A percentile compares a stretch with the other conserved stretches of the same genome.
Evolutionary conservation across 1,140 invertebrate species (phyloP).

Genomic region (Zaprionus kolodkinae): DNA sequence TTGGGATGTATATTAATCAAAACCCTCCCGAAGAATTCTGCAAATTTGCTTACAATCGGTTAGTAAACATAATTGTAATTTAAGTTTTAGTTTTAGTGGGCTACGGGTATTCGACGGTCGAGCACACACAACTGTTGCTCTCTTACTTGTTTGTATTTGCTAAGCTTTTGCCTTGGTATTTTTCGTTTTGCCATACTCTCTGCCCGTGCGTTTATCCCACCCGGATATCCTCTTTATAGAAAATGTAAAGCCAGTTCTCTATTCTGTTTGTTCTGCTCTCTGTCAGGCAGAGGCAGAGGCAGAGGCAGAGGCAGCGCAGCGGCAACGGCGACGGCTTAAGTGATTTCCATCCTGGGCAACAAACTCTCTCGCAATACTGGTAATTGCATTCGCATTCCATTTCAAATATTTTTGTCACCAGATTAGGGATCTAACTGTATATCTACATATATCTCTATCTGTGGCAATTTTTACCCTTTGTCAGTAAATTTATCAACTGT

Average conservation of each 20-base stretch:
- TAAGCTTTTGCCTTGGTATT: constrained; percentile 27
- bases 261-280: constrained; percentile 42
- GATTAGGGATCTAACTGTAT: background rate
- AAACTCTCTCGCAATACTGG: constrained; percentile 37
- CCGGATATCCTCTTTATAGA: background rate
- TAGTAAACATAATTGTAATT: no score
- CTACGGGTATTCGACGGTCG: no score
- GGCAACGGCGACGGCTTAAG: constrained; percentile 45
- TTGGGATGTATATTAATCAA: background rate
- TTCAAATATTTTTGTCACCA: constrained; percentile 14
- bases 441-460: background rate
- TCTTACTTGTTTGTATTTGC: constrained; percentile 31
- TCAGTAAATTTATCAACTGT: background rate
- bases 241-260: background rate
- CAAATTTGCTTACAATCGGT: no score
- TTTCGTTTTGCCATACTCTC: constrained; percentile 17
- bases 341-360: constrained; percentile 45
- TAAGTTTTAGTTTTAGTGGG: no score
- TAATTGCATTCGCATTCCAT: constrained; percentile 42
- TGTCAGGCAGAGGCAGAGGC: no score
- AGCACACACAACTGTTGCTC: no score
- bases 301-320: no score
- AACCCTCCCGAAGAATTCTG: no score
- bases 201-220: background rate
- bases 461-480: background rate